Base-by-base conservation (phyloP, 2,888 invertebrate genomes). In the Pachymerium ferrugineum region DNA sequence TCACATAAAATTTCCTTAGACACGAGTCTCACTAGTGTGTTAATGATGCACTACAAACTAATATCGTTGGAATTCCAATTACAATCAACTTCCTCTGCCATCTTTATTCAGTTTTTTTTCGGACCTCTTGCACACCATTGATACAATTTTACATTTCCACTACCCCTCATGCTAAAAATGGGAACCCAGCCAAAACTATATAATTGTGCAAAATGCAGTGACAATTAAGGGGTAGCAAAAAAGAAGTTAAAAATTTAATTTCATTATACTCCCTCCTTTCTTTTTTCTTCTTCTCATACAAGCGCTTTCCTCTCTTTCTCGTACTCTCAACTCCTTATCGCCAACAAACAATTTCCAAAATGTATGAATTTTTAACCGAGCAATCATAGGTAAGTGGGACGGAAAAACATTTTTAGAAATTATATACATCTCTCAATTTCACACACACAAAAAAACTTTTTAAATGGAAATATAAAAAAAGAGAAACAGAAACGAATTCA, bases 41-140 rank as follows among this genome's bases (percentile, higher is more conserved):
- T 62, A 62, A 62, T 62, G 62, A 62, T 62, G 25, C 62, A 62
- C 62, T 62, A 62, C 62, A 47, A 28, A 62, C 25, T 62, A 62
- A 62, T 62, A 62, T 62, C 62, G 62, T 62, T 62, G 62, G 62
- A 62, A 62, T 62, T 62, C 62, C 62, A 62, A 62, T 62, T 62
- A 62, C 62, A 62, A 62, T 62, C 62, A 62, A 62, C 62, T 62
- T 62, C 28, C 62, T 10, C 14, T 3, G 62, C 62, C 3, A n/a
- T 62, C 62, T 62, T 62, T 62, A 62, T 28, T 25, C 62, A 28
- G 25, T 28, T 22, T 28, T 25, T 62, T 25, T 25, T 25, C 28
- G 12, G 25, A n/a, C 12, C 38, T 10, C 38, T 33, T 33, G 33
- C n/a, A n/a, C n/a, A n/a, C n/a, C n/a, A n/a, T n/a, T n/a, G n/a